phyloP scores from a whole-genome alignment of 1,140 invertebrate species.

The Vollenhovia emeryi region DNA sequence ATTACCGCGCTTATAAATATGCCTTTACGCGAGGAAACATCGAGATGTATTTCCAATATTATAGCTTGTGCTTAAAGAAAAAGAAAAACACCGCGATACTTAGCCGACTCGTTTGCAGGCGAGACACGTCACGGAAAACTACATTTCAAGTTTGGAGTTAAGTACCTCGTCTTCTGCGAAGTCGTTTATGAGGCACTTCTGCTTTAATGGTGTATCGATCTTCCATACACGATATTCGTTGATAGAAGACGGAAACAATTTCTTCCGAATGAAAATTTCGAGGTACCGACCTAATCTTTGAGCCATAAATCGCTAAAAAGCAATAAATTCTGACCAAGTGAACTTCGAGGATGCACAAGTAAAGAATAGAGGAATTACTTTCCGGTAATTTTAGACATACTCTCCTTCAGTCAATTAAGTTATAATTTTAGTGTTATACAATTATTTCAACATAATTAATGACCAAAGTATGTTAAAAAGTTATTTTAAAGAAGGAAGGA shows the following conservation, averaged over 20 bases:
- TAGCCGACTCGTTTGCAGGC: not conserved
- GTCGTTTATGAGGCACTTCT: constrained; percentile 6
- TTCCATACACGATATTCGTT: not conserved
- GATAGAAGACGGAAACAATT: not conserved
- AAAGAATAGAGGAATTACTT: not conserved
- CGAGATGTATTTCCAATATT: not conserved
- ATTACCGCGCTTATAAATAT: not conserved
- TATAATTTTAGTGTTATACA: not conserved
- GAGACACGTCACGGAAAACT: not conserved
- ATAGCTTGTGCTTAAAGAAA: too few species aligned
- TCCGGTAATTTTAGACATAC: not conserved
- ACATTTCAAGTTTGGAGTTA: constrained; percentile 10
- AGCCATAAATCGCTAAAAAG: not conserved
- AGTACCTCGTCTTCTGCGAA: not conserved
- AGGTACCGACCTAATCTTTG: not conserved
- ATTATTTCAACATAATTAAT: not conserved
- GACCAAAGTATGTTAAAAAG: not conserved
- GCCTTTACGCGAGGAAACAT: not conserved
- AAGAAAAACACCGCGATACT: not conserved
- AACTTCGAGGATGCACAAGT: not conserved
- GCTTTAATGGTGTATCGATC: constrained; percentile 8
- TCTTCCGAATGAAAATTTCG: not conserved
- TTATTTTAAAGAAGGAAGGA: not conserved
- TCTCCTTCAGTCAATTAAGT: not conserved
- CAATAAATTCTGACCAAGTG: not conserved